These are phyloP conservation scores for Arizona elegans DNA, from an alignment of 2,113 vertebrate species.

Conservation along the genomic window DNA sequence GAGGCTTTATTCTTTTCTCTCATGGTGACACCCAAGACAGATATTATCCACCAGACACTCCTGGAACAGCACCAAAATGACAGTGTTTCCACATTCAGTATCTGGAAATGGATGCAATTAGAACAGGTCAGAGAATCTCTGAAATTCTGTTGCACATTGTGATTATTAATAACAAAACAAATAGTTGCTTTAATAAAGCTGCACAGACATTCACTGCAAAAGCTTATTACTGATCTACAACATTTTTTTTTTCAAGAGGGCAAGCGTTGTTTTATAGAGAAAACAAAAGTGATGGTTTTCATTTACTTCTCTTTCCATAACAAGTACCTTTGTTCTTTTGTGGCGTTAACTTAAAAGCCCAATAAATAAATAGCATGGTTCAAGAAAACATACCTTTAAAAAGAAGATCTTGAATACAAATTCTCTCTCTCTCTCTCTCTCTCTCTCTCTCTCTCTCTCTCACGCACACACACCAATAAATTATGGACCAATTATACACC, in stretches of 20 bases:
- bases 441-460: too few species aligned
- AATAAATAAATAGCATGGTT: neutral
- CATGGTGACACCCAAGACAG: constrained; percentile 63
- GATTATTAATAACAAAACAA: constrained; percentile 25
- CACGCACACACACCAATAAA: neutral
- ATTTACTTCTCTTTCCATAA: neutral
- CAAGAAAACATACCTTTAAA: constrained; percentile 6
- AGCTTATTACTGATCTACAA: rapidly evolving
- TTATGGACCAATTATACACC: neutral
- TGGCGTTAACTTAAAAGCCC: constrained; percentile 7
- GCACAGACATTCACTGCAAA: neutral
- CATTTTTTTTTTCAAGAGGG: neutral
- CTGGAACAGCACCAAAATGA: constrained; percentile 50
- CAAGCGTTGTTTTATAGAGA: rapidly evolving
- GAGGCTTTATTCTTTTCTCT: constrained; percentile 62
- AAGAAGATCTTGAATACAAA: neutral
- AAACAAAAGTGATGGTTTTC: neutral
- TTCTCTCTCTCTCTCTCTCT: neutral
- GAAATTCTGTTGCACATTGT: constrained; percentile 11
- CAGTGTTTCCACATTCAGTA: constrained; percentile 41
- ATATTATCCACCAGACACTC: constrained; percentile 60
- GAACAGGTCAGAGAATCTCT: constrained; percentile 8
- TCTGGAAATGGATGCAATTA: constrained; percentile 31
- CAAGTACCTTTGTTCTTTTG: neutral
- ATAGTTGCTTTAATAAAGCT: constrained; percentile 17